Base-by-base conservation (phyloP, 2,888 invertebrate genomes). In the Lydus trimaculatus region DNA sequence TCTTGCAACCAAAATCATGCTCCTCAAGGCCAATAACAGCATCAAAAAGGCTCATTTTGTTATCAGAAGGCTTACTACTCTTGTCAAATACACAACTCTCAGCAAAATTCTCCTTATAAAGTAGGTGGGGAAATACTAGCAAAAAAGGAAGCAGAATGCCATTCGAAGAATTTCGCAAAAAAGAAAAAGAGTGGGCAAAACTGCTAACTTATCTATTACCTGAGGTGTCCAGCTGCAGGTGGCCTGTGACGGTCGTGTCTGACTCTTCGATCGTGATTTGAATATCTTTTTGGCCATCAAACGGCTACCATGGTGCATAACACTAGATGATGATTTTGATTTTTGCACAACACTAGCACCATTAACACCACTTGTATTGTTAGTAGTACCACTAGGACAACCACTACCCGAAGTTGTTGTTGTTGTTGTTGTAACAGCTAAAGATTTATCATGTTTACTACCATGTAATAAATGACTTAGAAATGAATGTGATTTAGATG, bases 301-400 rank as follows among this genome's bases (percentile, higher is more conserved):
- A 84, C 88, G 84, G 76, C 89, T 87, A 60, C 89, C 88, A 78
- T 89, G 89, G 78, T 94, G 93, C 83, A 94, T 92, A 84, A 95
- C 94, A 87, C 93, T 94, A 82, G 94, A 93, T 76, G 94, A 93
- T 31, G 94, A 94, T 85, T 95, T 94, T 81, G 94, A 95, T 88
- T 95, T 95, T 90, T 95, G 94, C 95, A 95, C 95, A 84, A 28
- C 56, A 56, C 56, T 56, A 15, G 5, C 15, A 25, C 56, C 56
- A 56, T 15, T 56, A 23, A 23, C 9, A 48, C 9, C 20, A 20
- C 39, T 17, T 17, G 39, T n/a, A 43, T n/a, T 17, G 17, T 17
- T 48, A 48, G 20, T 20, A 48, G n/a, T 20, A 48, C 25, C 25
- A 15, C 20, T 6, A 56, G 9, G 13, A 13, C 25, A 11, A 23